phyloP scores from a whole-genome alignment of 2,113 vertebrate genomes.

The Henicopernis longicauda region DNA sequence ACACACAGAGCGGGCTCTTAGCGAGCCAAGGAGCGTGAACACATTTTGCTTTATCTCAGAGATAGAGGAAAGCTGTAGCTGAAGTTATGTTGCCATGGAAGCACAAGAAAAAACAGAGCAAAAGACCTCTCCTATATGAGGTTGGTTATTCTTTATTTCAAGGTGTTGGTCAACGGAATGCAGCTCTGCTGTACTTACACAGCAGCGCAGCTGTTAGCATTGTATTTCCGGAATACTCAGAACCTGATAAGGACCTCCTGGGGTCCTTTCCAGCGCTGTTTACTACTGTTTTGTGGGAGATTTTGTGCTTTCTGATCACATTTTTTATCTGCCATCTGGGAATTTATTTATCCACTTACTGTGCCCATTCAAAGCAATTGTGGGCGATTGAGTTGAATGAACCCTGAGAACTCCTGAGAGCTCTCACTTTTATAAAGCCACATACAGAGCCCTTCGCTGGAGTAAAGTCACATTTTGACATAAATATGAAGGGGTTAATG shows the following conservation, averaged over 20 bases:
- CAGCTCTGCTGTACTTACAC: not conserved
- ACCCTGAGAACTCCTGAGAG: not conserved
- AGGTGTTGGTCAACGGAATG: not conserved
- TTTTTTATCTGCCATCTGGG: not conserved
- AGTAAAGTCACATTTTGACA: not conserved
- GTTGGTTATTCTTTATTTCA: not conserved
- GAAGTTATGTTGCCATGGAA: not conserved
- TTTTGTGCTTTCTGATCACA: not conserved
- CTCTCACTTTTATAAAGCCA: not conserved
- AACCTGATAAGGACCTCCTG: not conserved
- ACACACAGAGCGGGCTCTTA: accelerated
- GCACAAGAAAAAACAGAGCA: not conserved
- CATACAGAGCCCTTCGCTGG: not conserved
- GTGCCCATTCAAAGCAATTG: not conserved
- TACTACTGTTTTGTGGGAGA: not conserved
- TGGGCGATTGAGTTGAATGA: not conserved
- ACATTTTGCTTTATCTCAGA: not conserved
- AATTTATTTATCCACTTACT: not conserved
- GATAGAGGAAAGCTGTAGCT: not conserved
- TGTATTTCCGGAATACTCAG: not conserved
- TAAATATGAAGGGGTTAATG: not conserved
- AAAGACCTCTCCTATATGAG: not conserved
- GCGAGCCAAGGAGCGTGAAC: accelerated
- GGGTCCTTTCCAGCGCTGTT: not conserved
- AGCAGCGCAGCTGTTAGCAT: not conserved